Conservation (phyloP, 2,113 vertebrate species). For the Neoarius graeffei region DNA sequence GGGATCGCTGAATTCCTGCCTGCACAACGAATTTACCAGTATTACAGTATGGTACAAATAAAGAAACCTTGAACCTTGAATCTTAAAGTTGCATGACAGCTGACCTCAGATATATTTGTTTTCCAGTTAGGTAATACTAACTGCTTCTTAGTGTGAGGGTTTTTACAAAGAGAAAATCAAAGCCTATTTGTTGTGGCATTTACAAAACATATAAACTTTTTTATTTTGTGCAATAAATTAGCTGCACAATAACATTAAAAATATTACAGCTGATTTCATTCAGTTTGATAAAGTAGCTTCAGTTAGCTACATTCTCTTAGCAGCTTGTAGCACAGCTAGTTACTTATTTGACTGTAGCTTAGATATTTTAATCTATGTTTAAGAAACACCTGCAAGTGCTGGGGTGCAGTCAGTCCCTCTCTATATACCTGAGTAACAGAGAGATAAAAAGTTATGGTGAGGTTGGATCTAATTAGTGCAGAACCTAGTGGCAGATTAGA, state of each 20-base stretch:
- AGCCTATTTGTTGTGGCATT: not conserved
- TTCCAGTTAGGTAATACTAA: not conserved
- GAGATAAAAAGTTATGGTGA: not conserved
- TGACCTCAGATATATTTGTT: not conserved
- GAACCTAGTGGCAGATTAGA: slow-evolving; percentile 13
- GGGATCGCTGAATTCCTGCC: no score
- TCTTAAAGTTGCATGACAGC: no score
- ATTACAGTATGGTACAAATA: no score
- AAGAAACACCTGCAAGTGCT: not conserved
- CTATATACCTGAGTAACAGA: not conserved
- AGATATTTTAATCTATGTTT: not conserved
- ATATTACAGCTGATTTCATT: not conserved
- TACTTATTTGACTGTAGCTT: not conserved
- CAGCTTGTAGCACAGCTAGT: not conserved
- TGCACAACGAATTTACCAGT: no score
- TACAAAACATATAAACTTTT: not conserved
- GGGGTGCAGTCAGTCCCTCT: not conserved
- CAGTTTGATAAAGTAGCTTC: not conserved
- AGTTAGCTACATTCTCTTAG: not conserved
- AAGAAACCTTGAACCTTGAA: no score
- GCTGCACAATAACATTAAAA: not conserved
- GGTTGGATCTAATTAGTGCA: not conserved
- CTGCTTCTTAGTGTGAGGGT: no score
- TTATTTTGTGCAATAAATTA: not conserved
- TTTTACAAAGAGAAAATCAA: not conserved